Conservation (phyloP, 2,797 vertebrate species). For the Cichlasoma orientale region DNA sequence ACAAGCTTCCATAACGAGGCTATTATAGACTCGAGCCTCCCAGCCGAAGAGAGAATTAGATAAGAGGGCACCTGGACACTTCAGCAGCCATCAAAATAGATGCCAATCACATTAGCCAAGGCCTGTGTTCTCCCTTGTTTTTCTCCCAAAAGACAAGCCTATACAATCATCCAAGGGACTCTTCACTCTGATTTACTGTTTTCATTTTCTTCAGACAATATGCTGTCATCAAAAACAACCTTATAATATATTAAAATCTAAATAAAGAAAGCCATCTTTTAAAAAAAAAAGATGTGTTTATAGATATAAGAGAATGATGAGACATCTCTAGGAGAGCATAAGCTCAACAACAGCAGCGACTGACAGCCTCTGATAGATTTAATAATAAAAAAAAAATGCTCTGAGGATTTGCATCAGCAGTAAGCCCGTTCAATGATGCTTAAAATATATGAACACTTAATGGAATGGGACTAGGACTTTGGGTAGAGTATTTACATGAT, state of each 20-base stretch:
- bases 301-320: slow-evolving; percentile 14
- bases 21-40: slow-evolving; percentile 75
- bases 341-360: not conserved
- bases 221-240: slow-evolving; percentile 18
- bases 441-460: slow-evolving; percentile 21
- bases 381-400: slow-evolving; percentile 28
- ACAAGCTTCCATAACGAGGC: slow-evolving; percentile 75
- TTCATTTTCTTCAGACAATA: slow-evolving; percentile 58
- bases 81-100: slow-evolving; percentile 76
- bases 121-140: slow-evolving; percentile 60
- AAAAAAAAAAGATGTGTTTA: not conserved
- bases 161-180: slow-evolving; percentile 54
- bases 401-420: slow-evolving; percentile 35
- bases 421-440: slow-evolving; percentile 25
- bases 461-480: not conserved
- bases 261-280: slow-evolving; percentile 6
- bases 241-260: slow-evolving; percentile 40
- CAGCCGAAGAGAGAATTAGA: slow-evolving; percentile 73
- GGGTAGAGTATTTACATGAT: too few species aligned
- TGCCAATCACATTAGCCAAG: slow-evolving; percentile 75
- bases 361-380: slow-evolving; percentile 25
- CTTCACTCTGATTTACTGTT: slow-evolving; percentile 51
- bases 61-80: slow-evolving; percentile 80
- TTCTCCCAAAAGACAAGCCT: slow-evolving; percentile 45
- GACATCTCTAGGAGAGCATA: slow-evolving; percentile 7